Evolutionary conservation across 2,113 vertebrate genomes (phyloP), one percentile per base, ranked within the genome.

Genomic region (Tetrao urogallus): DNA sequence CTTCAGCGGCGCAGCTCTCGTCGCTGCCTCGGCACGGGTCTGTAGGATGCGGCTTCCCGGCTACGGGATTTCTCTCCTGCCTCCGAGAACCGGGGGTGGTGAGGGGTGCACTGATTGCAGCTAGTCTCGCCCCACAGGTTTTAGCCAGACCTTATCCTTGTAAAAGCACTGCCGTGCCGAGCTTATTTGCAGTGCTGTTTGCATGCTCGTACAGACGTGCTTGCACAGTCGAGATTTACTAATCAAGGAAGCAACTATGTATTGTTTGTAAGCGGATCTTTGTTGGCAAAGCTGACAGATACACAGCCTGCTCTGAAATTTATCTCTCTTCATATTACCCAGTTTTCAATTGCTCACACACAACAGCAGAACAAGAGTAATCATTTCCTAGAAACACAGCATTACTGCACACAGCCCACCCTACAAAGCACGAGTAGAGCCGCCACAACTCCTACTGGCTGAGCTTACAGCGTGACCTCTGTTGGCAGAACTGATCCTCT

Each of bases 121-220:
- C 4, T 3, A 0, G 34, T 2, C 40, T 24, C 20, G 52, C 27
- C 28, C 52, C 32, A 0, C 3, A 20, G 50, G 64, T 4, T 57
- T 27, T 11, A 6, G 9, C 1, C 36, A 25, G 72, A 8, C 19
- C 2, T 0, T 3, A 34, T 10, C 28, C 74, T 21, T 15, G 52
- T 2, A 7, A 17, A 36, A 22, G 77, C 45, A 34, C 28, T 13
- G 40, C 18, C 11, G 4, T 1, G 25, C 43, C 10, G 34, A 24
- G 47, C 22, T 72, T 58, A 0, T 1, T 1, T 6, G 67, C 10
- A 0, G 22, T 1, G 83, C 69, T 57, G 0, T 5, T 25, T 16
- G 4, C 1, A 1, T 13, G 60, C 3, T 80, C 36, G 0, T 14
- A 0, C 3, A 19, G 0, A 8, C 6, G 1, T 21, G 22, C 50